Base-by-base conservation (phyloP, 1,140 invertebrate species). In the Sitobion miscanthi region DNA sequence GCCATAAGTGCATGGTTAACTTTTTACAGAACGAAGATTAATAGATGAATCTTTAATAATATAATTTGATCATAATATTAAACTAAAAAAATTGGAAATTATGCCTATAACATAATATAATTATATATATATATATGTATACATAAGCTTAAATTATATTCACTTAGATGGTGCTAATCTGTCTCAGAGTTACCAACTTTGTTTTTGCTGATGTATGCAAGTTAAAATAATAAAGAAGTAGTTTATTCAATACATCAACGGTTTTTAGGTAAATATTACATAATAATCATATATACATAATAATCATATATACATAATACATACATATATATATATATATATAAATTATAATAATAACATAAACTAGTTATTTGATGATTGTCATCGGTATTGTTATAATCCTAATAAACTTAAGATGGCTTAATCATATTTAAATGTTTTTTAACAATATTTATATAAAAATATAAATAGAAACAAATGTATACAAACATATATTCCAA, bases 1-100 rank as follows among this genome's bases (percentile, higher is more conserved):
- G 91, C n/a, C 82, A 93, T 30, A 93, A 93, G 47, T 93, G 91
- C 91, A 93, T 93, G 91, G 42, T 93, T 93, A 42, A 93, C 82
- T 93, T 93, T 93, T 85, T 93, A 83, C 82, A 93, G 25, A 93
- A 93, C 42, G 77, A 92, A 49, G 49, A 86, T 86, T 52, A 93
- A 93, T 93, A 93, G 49, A 85, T 57, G 47, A 92, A 77, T 83
- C 69, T 49, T 77, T 82, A 45, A 77, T 35, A 69, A 30, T n/a
- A 91, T 69, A 77, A 49, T 83, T 77, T 82, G 25, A 83, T 49
- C 82, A 92, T 49, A 83, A 82, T 1, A 83, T 92, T 92, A 77
- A 42, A 77, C 11, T 69, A 21, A 77, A 77, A 91, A 82, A 52
- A 35, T 38, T 20, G 69, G 25, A 25, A 47, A 83, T 17, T 49